Percentiles rank a stretch among this genome's conserved stretches.
phyloP scores from a whole-genome alignment of 2,113 vertebrate species.

The Zosterops japonicus region DNA sequence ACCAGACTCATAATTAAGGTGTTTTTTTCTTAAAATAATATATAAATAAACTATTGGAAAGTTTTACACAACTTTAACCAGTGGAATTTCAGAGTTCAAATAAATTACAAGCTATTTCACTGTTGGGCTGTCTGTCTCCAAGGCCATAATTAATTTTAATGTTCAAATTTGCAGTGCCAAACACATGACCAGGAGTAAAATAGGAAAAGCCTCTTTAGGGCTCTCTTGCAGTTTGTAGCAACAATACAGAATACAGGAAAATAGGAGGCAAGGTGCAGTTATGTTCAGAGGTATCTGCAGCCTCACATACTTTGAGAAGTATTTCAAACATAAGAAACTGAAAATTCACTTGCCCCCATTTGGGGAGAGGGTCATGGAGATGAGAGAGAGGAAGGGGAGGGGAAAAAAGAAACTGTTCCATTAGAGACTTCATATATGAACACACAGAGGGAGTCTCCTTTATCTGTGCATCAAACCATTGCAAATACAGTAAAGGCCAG shows the following conservation, averaged over 20 bases:
- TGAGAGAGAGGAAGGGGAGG: neutral
- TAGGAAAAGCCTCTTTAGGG: neutral
- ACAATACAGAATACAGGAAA: neutral
- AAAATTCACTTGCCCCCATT: neutral
- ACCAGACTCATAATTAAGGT: conserved; percentile 7
- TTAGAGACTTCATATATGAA: neutral
- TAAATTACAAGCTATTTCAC: conserved; percentile 5
- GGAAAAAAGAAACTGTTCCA: neutral
- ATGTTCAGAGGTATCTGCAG: neutral
- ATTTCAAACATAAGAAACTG: neutral
- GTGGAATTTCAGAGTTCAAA: conserved; percentile 7
- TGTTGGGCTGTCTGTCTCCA: neutral
- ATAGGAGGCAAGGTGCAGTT: neutral
- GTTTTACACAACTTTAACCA: neutral
- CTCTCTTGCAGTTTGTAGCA: neutral
- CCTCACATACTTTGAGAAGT: neutral
- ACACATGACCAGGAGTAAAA: neutral
- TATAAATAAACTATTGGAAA: conserved; percentile 4
- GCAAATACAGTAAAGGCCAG: neutral
- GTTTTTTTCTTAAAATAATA: neutral
- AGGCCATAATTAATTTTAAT: conserved; percentile 16
- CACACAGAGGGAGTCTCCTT: neutral
- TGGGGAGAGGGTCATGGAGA: neutral
- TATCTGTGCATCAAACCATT: neutral
- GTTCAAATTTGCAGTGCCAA: neutral